Percentiles rank a stretch among this genome's conserved stretches.
Conservation (phyloP, 2,888 invertebrate genomes). For the Drosophila testacea region DNA sequence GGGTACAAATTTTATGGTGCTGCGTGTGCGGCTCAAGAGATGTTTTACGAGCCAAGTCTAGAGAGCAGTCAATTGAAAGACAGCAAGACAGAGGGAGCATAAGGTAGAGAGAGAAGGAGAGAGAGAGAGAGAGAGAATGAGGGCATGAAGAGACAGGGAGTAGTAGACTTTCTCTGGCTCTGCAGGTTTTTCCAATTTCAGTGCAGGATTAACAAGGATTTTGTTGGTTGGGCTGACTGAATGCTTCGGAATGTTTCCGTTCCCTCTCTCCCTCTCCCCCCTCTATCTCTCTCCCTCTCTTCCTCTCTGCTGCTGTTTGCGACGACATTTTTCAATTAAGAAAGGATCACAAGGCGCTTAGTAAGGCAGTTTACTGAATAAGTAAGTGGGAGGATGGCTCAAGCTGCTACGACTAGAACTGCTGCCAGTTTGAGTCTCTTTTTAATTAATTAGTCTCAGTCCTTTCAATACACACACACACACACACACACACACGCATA, state of each 20-base stretch:
- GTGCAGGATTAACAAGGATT: conserved; percentile 82
- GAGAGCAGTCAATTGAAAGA: conserved; percentile 15
- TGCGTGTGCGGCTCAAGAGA: conserved; percentile 65
- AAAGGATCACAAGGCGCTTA: conserved; percentile 80
- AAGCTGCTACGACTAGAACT: conserved; percentile 19
- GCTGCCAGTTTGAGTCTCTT: conserved; percentile 46
- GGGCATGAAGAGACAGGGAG: background rate
- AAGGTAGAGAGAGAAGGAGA: background rate
- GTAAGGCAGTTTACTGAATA: conserved; percentile 72
- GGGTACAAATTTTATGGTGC: conserved; percentile 68
- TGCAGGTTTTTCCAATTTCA: conserved; percentile 82
- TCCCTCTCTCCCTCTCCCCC: background rate
- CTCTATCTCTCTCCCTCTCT: background rate
- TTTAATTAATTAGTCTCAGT: conserved; percentile 71
- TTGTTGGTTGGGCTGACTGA: conserved; percentile 43
- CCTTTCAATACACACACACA: conserved; percentile 24
- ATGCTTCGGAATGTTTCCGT: conserved; percentile 22
- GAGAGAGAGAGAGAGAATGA: background rate
- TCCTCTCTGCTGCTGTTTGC: conserved; percentile 49
- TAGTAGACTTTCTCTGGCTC: conserved; percentile 41
- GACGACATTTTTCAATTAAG: conserved; percentile 83
- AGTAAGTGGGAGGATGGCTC: conserved; percentile 10
- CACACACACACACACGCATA: conserved; percentile 5
- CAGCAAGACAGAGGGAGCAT: background rate
- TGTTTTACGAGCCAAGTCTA: conserved; percentile 65